Percentiles rank a stretch among this genome's conserved stretches.
Conservation (phyloP, 2,797 vertebrate genomes). For the Lithobates sylvaticus region DNA sequence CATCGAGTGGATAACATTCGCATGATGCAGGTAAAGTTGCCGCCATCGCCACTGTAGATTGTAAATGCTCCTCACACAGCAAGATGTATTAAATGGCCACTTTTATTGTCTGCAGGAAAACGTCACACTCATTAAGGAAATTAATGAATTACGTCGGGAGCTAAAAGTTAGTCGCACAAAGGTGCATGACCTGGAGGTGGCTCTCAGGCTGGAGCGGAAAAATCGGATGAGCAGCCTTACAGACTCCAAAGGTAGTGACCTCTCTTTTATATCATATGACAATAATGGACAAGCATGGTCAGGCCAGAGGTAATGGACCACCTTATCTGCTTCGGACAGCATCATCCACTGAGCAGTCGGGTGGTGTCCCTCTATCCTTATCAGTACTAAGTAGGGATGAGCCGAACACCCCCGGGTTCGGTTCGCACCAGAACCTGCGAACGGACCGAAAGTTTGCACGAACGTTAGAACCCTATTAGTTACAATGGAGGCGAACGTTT, state of each 20-base stretch:
- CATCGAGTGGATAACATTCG: conserved; percentile 80
- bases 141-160: conserved; percentile 85
- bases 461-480: no score
- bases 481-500: no score
- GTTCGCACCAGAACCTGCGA: no score
- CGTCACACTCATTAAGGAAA: conserved; percentile 84
- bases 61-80: neutral
- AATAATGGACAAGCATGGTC: neutral
- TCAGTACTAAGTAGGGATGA: no score
- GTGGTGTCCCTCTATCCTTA: no score
- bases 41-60: neutral
- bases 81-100: neutral
- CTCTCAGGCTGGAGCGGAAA: conserved; percentile 71
- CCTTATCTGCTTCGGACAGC: no score
- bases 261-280: neutral
- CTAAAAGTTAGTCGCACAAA: conserved; percentile 75
- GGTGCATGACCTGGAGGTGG: conserved; percentile 73
- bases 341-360: no score
- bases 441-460: no score
- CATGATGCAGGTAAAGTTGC: conserved; percentile 71
- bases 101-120: conserved; percentile 83
- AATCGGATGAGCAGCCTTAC: conserved; percentile 58
- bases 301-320: neutral
- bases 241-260: conserved; percentile 66
- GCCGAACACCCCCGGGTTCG: no score